Base-by-base conservation (phyloP, 2,797 vertebrate species). In the Acipenser oxyrinchus region DNA sequence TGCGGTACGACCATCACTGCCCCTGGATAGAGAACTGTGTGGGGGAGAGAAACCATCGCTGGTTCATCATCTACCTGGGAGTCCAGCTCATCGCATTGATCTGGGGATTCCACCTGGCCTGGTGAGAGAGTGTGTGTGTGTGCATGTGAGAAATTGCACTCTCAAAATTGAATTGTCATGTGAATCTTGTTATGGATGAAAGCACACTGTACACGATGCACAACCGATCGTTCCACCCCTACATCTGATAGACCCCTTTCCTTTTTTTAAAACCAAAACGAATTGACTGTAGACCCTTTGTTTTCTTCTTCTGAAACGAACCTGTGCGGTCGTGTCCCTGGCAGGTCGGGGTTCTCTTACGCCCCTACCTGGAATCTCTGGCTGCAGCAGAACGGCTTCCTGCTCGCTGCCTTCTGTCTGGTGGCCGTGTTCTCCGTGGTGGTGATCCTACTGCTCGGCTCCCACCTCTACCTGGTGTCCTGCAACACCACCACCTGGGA, bases 21-120 rank as follows among this genome's bases (percentile, higher is more conserved):
- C 95, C 95, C 66, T 98, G 95, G 95, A 94, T 97, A 1, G 93
- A 95, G 83, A 99, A 98, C 87, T 99, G 96, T 0, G 89, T 99
- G 0, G 96, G 96, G 0, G 95, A 97, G 74, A 88, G 86, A 73
- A 97, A 98, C 79, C 95, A 97, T 74, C 92, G 92, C 4, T 88
- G 94, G 82, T 99, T 98, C 65, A 78, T 98, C 8, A 75, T 85
- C 7, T 97, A 94, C 81, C 69, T 98, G 75, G 82, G 79, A 0
- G 72, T 94, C 49, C 94, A 98, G 86, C 88, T 98, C 49, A 63
- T 88, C 12, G 93, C 92, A 66, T 85, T 97, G 53, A 77, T 97
- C 6, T 98, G 95, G 96, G 93, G 88, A 13, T 80, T 91, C 52
- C 83, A 83, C 60, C 75, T 92, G 66, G 89, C 93, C 50, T 95